Evolutionary conservation across 2,797 vertebrate species (phyloP).

Genomic region (Syndactyla subalaris): DNA sequence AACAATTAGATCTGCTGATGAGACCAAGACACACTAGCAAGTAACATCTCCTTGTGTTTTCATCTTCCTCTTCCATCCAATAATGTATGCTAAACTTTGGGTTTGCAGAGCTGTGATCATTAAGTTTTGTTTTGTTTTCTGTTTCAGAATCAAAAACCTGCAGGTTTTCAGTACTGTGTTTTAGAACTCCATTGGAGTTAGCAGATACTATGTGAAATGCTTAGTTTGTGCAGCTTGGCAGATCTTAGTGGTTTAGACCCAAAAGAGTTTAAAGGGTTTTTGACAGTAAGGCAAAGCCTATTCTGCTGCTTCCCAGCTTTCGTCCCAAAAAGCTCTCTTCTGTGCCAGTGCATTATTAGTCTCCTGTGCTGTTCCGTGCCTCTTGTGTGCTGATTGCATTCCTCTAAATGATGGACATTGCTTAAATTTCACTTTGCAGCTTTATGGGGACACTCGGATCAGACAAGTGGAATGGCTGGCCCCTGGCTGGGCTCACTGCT

Average conservation of each 20-base stretch:
- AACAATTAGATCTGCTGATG: neutral
- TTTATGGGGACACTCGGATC: neutral
- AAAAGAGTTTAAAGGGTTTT: neutral
- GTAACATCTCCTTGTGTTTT: neutral
- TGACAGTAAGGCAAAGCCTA: neutral
- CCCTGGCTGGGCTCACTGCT: neutral
- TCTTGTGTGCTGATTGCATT: neutral
- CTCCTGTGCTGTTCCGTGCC: neutral
- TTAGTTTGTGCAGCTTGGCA: neutral
- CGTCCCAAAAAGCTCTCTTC: neutral
- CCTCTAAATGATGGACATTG: neutral
- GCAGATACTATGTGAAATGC: neutral
- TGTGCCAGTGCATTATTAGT: neutral
- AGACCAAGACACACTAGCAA: neutral
- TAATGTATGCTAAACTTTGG: neutral
- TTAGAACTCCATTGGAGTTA: neutral
- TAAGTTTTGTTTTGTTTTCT: neutral
- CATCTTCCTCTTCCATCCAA: neutral
- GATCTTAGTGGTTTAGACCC: neutral
- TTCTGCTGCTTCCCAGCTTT: neutral
- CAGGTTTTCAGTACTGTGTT: neutral
- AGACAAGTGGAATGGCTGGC: constrained; percentile 27
- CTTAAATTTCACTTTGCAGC: constrained; percentile 32
- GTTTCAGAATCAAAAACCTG: neutral
- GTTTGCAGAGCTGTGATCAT: neutral